Percentiles rank a stretch among this genome's conserved stretches.
phyloP scores from a whole-genome alignment of 2,113 vertebrate genomes.

The Cichladusa arquata region DNA sequence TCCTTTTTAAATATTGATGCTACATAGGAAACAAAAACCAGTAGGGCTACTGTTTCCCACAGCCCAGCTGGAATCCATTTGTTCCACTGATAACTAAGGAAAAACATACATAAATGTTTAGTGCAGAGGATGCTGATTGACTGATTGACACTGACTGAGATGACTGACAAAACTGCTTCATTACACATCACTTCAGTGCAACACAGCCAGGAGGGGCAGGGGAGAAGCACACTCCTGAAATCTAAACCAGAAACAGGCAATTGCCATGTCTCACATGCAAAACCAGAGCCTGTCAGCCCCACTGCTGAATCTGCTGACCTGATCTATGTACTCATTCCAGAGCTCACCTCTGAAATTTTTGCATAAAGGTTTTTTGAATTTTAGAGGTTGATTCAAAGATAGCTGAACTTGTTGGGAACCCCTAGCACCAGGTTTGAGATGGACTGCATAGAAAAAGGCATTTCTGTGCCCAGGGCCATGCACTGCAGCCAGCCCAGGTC shows the following conservation, averaged over 20 bases:
- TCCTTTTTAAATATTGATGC: background rate
- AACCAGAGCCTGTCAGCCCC: background rate
- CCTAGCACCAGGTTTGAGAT: background rate
- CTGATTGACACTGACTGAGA: background rate
- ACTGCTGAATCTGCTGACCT: background rate
- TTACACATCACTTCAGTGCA: background rate
- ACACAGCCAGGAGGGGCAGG: background rate
- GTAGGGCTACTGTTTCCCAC: background rate
- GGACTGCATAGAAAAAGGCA: background rate
- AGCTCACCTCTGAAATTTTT: background rate
- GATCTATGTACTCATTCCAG: background rate
- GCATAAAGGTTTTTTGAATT: background rate
- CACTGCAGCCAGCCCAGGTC: background rate
- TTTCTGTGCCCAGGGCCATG: background rate
- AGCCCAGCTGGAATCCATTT: background rate
- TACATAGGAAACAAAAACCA: background rate
- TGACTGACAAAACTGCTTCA: background rate
- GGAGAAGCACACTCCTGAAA: background rate
- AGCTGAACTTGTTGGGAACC: fast-evolving
- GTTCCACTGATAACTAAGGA: background rate
- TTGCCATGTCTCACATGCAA: background rate
- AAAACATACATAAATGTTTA: fast-evolving
- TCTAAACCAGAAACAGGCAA: background rate
- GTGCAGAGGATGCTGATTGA: background rate
- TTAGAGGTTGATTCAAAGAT: background rate